Evolutionary conservation across 2,888 invertebrate species (phyloP), one percentile per base, ranked within the genome.

Genomic region (Acleris holmiana): DNA sequence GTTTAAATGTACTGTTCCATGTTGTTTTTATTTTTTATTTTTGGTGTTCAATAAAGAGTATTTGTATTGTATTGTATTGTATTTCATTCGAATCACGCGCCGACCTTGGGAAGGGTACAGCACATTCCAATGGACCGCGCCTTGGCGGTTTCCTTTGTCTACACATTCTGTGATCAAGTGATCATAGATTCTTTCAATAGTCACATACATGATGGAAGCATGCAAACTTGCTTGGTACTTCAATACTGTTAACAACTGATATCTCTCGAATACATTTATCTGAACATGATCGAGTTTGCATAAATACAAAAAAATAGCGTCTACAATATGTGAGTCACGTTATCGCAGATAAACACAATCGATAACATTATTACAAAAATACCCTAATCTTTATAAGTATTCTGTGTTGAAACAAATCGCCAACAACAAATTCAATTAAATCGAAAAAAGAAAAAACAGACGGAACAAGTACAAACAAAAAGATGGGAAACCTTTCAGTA

Each of bases 51-150:
- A n/a, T n/a, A n/a, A n/a, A n/a, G n/a, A n/a, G n/a, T n/a, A n/a
- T n/a, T n/a, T n/a, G n/a, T n/a, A n/a, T n/a, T n/a, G n/a, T n/a
- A n/a, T n/a, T n/a, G n/a, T n/a, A n/a, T n/a, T n/a, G n/a, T n/a
- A n/a, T n/a, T n/a, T n/a, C 23, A 64, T 64, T 64, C 60, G 13
- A 57, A 77, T 79, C 80, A 80, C 73, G 71, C 67, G 53, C 71
- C 69, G 79, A 74, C 86, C 86, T 85, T 85, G 82, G 70, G 58
- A 68, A 82, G 80, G 82, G 80, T 50, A 41, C 56, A 23, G 4
- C 29, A 21, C 21, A 21, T 54, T 54, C 40, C 23, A 5, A 19
- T 19, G 21, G 47, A 49, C 19, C 55, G 49, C 7, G 23, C 21
- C 21, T 15, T 21, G 10, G 23, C 41, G 10, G 23, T 23, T 55